A percentile compares a stretch with the other conserved stretches of the same genome.
Conservation (phyloP, 2,888 invertebrate genomes). For the Apamea crenata region DNA sequence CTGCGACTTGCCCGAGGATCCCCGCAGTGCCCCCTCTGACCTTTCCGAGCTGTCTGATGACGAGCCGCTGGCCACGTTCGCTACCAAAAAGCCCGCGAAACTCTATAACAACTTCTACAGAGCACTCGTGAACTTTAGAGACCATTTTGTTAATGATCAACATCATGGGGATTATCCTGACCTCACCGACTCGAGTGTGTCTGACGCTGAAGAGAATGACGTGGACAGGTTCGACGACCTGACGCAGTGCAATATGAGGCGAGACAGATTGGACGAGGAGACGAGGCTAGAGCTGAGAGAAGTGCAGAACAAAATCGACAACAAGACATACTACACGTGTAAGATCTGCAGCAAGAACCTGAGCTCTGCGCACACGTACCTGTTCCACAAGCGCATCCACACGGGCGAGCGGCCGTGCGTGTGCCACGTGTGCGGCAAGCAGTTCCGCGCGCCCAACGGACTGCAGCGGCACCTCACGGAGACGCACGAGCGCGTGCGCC, state of each 20-base stretch:
- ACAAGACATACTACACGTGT: constrained; percentile 90
- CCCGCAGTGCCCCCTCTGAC: constrained; percentile 32
- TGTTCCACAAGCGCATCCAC: constrained; percentile 92
- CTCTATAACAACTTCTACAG: constrained; percentile 77
- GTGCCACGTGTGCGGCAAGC: constrained; percentile 92
- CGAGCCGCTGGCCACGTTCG: constrained; percentile 76
- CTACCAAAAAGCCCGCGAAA: constrained; percentile 65
- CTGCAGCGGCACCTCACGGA: constrained; percentile 91
- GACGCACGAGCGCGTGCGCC: constrained; percentile 91
- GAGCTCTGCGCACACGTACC: constrained; percentile 91
- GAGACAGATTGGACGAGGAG: constrained; percentile 78
- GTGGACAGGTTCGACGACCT: constrained; percentile 81
- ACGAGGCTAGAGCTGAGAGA: constrained; percentile 78
- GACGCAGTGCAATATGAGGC: constrained; percentile 80
- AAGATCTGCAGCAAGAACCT: constrained; percentile 90
- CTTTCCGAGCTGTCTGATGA: constrained; percentile 72
- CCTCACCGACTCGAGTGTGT: constrained; percentile 74
- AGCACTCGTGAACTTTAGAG: constrained; percentile 80
- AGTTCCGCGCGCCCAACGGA: constrained; percentile 92
- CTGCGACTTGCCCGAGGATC: constrained; percentile 55
- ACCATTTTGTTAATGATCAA: constrained; percentile 77
- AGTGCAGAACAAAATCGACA: constrained; percentile 84
- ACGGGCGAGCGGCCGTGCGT: constrained; percentile 92
- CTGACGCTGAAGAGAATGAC: constrained; percentile 62
- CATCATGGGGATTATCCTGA: constrained; percentile 67